Conservation (phyloP, 30 jellyfish, hydroid and myxozoan species). For the Aurelia sp. region DNA sequence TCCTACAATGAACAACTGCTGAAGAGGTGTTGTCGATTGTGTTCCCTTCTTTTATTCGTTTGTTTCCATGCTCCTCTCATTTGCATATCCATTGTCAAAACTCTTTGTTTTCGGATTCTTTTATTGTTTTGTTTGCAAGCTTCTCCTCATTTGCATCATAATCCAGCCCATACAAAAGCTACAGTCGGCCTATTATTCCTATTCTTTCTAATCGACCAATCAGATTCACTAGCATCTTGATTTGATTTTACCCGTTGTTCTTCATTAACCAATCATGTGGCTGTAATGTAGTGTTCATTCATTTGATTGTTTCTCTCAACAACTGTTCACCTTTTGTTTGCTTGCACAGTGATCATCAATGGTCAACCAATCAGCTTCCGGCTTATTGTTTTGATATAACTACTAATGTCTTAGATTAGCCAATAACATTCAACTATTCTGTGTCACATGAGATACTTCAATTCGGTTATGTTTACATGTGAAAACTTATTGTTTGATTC, state of each 20-base stretch:
- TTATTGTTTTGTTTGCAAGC: conserved; percentile 28
- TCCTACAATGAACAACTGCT: conserved; percentile 79
- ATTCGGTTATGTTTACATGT: too few species aligned
- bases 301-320: conserved; percentile 5
- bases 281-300: background rate
- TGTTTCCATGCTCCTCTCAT: conserved; percentile 64
- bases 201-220: background rate
- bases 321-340: background rate
- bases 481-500: too few species aligned
- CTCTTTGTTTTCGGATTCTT: conserved; percentile 40
- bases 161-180: background rate
- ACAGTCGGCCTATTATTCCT: background rate
- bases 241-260: background rate
- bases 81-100: conserved; percentile 65
- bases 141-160: conserved; percentile 47
- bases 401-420: too few species aligned
- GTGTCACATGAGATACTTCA: too few species aligned
- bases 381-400: background rate
- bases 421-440: too few species aligned
- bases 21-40: conserved; percentile 87
- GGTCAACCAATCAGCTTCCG: conserved; percentile 9
- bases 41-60: conserved; percentile 70
- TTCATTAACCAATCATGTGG: background rate
- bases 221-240: background rate
- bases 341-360: background rate